Base-by-base conservation (phyloP, 2,888 invertebrate genomes). In the Stenichneumon culpator region DNA sequence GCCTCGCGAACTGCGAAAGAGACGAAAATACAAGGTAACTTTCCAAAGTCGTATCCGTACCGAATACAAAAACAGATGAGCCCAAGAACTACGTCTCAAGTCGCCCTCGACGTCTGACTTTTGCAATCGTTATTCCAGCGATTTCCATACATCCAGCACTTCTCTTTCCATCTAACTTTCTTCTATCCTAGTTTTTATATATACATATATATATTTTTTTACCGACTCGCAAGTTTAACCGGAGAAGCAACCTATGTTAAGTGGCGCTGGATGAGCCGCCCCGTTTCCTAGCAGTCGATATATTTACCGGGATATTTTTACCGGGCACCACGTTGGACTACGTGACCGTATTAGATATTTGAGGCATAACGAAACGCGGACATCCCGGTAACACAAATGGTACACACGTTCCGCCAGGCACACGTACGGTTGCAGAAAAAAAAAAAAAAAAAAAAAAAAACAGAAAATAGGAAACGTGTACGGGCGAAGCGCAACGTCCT, bases 21-120 rank as follows among this genome's bases (percentile, higher is more conserved):
- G 39, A 16, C n/a, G 25, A 60, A 73, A 60, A 73, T 39, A 28
- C 25, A 39, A 73, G 22, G 57, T 44, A 80, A 83, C 70, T 77
- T 72, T 86, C 57, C 60, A 79, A 73, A 73, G 73, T 57, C 57
- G 57, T 25, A 60, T 60, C 57, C 19, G 73, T 39, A 57, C 36
- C 39, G 57, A 60, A 57, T 73, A 60, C 73, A 60, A 57, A 73
- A 70, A 57, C 73, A 73, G 57, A 60, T n/a, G 57, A 39, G 28
- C 44, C 22, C 14, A 5, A 72, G 39, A 72, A 36, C 54, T 72
- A 16, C 54, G 36, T 36, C 54, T 54, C 70, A 39, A 36, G 52
- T 36, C 70, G 36, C 25, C 57, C 32, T 36, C 54, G 70, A 22
- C 22, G n/a, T 19, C 52, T 14, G 19, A 19, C 54, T 72, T 54